Evolutionary conservation across 2,113 vertebrate genomes (phyloP).

Genomic region (Rutilus rutilus): DNA sequence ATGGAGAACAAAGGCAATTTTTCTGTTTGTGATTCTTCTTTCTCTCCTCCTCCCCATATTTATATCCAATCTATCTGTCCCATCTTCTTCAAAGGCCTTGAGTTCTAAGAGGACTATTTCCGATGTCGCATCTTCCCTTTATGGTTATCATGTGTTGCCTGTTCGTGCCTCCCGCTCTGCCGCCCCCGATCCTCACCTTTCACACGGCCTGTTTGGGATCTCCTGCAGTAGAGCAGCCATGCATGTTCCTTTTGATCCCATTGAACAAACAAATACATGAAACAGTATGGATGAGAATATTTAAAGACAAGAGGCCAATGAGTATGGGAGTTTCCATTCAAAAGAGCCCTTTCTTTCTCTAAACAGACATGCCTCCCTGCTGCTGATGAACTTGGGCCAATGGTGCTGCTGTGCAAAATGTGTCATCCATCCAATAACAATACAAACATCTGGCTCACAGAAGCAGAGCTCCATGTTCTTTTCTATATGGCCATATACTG

Average conservation of each 20-base stretch:
- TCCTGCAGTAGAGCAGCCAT: slow-evolving; percentile 58
- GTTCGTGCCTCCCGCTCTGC: not conserved
- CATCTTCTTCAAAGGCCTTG: slow-evolving; percentile 13
- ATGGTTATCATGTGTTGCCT: slow-evolving; percentile 12
- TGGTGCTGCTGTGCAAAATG: slow-evolving; percentile 54
- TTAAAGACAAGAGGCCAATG: slow-evolving; percentile 36
- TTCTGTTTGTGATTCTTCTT: slow-evolving; percentile 51
- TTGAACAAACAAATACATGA: slow-evolving; percentile 67
- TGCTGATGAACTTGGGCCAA: slow-evolving; percentile 56
- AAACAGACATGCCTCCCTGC: slow-evolving; percentile 50
- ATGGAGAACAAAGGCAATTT: slow-evolving; percentile 67
- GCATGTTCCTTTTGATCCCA: slow-evolving; percentile 67
- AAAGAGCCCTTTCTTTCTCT: slow-evolving; percentile 50
- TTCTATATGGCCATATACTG: slow-evolving; percentile 33
- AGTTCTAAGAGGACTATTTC: not conserved
- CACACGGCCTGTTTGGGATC: slow-evolving; percentile 58
- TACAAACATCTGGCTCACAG: slow-evolving; percentile 75
- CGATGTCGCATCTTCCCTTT: slow-evolving; percentile 15
- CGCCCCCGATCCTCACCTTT: slow-evolving; percentile 59
- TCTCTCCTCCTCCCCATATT: slow-evolving; percentile 60
- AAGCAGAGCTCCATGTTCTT: slow-evolving; percentile 50
- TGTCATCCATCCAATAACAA: slow-evolving; percentile 55
- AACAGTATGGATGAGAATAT: slow-evolving; percentile 52
- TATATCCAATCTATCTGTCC: slow-evolving; percentile 54
- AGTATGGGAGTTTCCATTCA: slow-evolving; percentile 27